Percentiles rank a stretch among this genome's conserved stretches.
Conservation (phyloP, 2,797 vertebrate genomes). For the Peromyscus attwateri region DNA sequence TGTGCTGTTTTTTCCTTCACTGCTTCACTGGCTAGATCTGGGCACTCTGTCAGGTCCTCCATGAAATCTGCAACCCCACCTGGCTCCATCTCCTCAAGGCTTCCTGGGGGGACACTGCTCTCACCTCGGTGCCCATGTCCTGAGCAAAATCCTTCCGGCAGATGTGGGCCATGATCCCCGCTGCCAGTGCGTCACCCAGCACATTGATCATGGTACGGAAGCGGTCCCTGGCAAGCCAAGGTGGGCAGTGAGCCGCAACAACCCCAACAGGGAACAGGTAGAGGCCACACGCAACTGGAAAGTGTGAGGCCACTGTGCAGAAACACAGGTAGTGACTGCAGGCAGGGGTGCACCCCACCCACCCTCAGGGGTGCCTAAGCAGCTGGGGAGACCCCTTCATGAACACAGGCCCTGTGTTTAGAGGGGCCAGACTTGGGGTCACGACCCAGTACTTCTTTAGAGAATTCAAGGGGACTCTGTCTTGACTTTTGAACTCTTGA, state of each 20-base stretch:
- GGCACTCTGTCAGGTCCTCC: not conserved
- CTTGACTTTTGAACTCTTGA: not conserved
- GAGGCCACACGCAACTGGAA: not conserved
- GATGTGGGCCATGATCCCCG: constrained; percentile 98
- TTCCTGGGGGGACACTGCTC: not conserved
- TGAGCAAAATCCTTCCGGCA: constrained; percentile 97
- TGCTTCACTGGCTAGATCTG: not conserved
- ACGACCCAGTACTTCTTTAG: not conserved
- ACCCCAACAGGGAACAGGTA: not conserved
- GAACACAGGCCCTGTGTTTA: not conserved
- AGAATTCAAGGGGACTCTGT: not conserved
- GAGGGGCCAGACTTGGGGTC: not conserved
- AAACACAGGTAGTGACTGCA: not conserved
- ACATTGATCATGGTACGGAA: constrained; percentile 99
- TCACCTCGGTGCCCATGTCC: constrained; percentile 93
- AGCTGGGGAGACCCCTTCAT: rapidly evolving
- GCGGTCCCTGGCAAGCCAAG: constrained; percentile 92
- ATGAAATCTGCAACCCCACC: not conserved
- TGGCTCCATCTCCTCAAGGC: not conserved
- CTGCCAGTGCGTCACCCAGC: constrained; percentile 96
- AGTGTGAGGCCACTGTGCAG: not conserved
- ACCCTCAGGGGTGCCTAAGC: rapidly evolving
- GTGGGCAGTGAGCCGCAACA: not conserved
- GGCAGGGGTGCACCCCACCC: not conserved
- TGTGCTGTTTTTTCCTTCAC: not conserved